phyloP scores from a whole-genome alignment of 2,888 invertebrate genomes.

The Horisme vitalbata region DNA sequence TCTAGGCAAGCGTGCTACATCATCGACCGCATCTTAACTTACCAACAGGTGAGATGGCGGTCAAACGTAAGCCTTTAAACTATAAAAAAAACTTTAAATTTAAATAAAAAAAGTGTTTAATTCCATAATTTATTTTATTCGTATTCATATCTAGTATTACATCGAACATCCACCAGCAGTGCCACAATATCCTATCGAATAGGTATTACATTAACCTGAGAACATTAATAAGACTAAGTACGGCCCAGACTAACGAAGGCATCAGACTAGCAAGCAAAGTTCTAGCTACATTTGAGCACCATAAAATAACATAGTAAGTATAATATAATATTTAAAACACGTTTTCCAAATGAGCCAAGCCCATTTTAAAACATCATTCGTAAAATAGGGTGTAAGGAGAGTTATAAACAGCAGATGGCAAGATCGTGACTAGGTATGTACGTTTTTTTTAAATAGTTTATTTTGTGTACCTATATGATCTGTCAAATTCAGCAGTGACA shows the following conservation, averaged over 20 bases:
- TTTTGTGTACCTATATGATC: neutral
- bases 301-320: conserved; percentile 29
- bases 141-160: conserved; percentile 51
- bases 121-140: conserved; percentile 61
- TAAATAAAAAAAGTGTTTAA: conserved; percentile 11
- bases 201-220: conserved; percentile 25
- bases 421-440: no score
- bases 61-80: no score
- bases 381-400: neutral
- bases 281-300: conserved; percentile 42
- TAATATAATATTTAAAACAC: neutral
- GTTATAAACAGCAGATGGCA: no score
- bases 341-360: neutral
- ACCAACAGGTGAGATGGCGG: no score
- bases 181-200: conserved; percentile 27
- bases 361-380: neutral
- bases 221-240: conserved; percentile 35
- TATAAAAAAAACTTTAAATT: no score
- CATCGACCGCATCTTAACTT: no score
- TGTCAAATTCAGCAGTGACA: no score
- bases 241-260: conserved; percentile 46
- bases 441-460: no score
- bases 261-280: conserved; percentile 53
- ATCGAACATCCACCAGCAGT: conserved; percentile 66
- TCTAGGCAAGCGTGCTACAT: no score